Evolutionary conservation across 2,888 invertebrate genomes (phyloP).

Genomic region (Drosophila hawaiiensis): DNA sequence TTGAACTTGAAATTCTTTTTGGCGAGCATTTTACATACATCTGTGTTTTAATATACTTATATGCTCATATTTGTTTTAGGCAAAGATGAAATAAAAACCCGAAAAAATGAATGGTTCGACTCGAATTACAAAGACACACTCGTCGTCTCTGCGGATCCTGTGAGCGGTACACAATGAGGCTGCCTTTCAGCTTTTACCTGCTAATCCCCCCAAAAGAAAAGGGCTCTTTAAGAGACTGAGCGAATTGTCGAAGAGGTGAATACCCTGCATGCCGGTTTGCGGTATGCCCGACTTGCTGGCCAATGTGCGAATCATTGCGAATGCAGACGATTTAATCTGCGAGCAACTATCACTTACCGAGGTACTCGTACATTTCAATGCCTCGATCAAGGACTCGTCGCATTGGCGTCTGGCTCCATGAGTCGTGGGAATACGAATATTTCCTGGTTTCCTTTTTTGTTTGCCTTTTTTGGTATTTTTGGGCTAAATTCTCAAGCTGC

Average conservation of each 20-base stretch:
- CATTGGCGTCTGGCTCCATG: conserved; percentile 63
- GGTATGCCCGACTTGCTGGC: conserved; percentile 67
- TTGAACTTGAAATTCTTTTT: conserved; percentile 75
- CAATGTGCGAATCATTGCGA: conserved; percentile 36
- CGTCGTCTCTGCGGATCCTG: conserved; percentile 29
- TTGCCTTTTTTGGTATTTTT: conserved; percentile 19
- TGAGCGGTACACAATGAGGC: conserved; percentile 38
- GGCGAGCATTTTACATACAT: conserved; percentile 60
- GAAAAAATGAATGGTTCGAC: conserved; percentile 39
- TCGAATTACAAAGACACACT: conserved; percentile 67
- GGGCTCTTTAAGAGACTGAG: conserved; percentile 16
- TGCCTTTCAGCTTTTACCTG: conserved; percentile 68
- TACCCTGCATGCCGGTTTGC: conserved; percentile 56
- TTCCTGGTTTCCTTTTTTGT: conserved; percentile 32
- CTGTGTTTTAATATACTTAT: conserved; percentile 23
- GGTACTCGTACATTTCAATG: conserved; percentile 47
- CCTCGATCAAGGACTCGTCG: conserved; percentile 58
- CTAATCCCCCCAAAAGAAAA: conserved; percentile 46
- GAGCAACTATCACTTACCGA: conserved; percentile 42
- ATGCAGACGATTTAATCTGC: conserved; percentile 47
- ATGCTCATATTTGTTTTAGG: conserved; percentile 38
- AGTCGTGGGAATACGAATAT: conserved; percentile 61
- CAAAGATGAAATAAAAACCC: conserved; percentile 20
- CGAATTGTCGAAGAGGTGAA: conserved; percentile 28
- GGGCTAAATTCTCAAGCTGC: conserved; percentile 51